Percentiles rank a stretch among this genome's conserved stretches.
These are phyloP conservation scores for Perognathus longimembris DNA, from an alignment of 2,113 vertebrate genomes.

Conservation along the genomic window DNA sequence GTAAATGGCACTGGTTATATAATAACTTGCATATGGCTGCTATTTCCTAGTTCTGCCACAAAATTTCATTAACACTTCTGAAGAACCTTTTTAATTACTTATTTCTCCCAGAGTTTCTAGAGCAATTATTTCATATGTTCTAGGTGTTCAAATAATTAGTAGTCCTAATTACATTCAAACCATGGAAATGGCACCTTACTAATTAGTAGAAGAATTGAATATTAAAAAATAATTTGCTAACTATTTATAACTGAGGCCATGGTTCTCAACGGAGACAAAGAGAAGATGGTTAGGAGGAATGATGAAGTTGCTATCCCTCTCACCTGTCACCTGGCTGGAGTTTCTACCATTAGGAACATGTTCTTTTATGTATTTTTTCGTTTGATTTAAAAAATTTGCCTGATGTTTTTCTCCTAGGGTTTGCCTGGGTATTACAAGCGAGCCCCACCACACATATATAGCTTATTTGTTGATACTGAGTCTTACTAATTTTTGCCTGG, in stretches of 20 bases:
- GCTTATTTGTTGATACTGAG: too few species aligned
- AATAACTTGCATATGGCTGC: background rate
- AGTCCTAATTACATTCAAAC: background rate
- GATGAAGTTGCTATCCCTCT: background rate
- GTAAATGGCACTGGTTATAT: background rate
- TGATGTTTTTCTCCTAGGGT: too few species aligned
- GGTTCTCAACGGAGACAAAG: background rate
- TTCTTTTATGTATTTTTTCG: background rate
- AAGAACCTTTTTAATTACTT: slow-evolving; percentile 20
- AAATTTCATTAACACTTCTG: background rate
- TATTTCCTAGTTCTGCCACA: background rate
- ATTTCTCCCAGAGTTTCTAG: background rate
- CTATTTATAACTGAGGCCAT: background rate
- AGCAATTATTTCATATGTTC: too few species aligned
- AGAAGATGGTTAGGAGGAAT: background rate
- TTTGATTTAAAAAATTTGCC: too few species aligned
- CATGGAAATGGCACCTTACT: background rate
- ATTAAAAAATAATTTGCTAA: background rate
- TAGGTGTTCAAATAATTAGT: background rate
- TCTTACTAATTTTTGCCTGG: too few species aligned
- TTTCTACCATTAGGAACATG: background rate
- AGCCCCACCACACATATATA: too few species aligned
- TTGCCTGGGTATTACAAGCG: too few species aligned
- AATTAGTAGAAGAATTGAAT: background rate
- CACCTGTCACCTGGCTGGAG: background rate